phyloP scores from a whole-genome alignment of 30 jellyfish, hydroid and myxozoan genomes.

The Pseudorhiza aurosa region DNA sequence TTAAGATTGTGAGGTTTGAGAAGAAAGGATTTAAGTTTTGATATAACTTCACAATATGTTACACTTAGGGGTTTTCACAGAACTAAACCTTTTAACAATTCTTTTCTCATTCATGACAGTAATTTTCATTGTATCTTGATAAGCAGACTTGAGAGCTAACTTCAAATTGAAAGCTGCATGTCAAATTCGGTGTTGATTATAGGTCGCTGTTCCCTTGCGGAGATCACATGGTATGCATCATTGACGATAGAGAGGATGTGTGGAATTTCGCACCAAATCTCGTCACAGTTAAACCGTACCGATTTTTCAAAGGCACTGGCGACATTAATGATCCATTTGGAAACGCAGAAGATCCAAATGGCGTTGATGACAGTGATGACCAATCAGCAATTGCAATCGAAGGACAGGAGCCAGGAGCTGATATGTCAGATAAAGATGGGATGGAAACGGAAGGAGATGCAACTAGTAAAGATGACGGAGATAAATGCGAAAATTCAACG shows the following conservation, averaged over 20 bases:
- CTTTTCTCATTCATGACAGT: no score
- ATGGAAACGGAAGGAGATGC: neutral
- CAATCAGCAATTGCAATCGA: no score
- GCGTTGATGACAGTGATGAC: neutral
- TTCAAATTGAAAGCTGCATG: no score
- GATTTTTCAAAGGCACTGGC: slow-evolving; percentile 79
- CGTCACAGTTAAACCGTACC: slow-evolving; percentile 91
- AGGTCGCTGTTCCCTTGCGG: slow-evolving; percentile 98
- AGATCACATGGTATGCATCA: slow-evolving; percentile 97
- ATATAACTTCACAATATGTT: no score
- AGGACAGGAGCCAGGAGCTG: neutral
- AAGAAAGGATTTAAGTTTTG: no score
- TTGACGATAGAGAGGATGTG: slow-evolving; percentile 98
- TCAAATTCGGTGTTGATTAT: no score
- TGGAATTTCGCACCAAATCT: slow-evolving; percentile 98
- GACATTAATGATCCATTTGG: slow-evolving; percentile 91
- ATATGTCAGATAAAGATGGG: neutral
- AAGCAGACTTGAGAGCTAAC: no score
- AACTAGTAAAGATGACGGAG: slow-evolving; percentile 13
- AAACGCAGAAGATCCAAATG: slow-evolving; percentile 31
- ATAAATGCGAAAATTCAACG: no score
- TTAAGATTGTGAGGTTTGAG: no score
- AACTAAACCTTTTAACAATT: no score
- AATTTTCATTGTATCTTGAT: no score
- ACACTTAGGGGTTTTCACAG: no score